These are phyloP conservation scores for Bradypodion pumilum DNA, from an alignment of 2,797 vertebrate genomes.

Conservation along the genomic window DNA sequence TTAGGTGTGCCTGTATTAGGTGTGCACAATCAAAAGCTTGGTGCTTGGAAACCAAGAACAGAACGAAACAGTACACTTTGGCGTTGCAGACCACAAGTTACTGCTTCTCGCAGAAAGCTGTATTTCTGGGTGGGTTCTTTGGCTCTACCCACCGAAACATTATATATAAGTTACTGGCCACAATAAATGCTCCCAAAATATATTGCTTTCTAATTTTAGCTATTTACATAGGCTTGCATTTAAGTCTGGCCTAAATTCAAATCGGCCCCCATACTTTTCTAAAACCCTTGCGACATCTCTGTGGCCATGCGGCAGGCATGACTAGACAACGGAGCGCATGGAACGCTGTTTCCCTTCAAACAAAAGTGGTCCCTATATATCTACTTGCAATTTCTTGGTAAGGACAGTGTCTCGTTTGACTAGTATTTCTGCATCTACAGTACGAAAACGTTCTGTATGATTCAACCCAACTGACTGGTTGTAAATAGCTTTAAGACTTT, in stretches of 20 bases:
- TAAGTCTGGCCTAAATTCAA: background rate
- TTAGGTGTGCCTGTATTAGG: too few species aligned
- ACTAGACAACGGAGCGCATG: too few species aligned
- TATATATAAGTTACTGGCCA: background rate
- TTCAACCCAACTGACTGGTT: too few species aligned
- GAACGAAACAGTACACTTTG: background rate
- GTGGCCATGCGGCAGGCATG: too few species aligned
- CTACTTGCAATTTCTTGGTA: too few species aligned
- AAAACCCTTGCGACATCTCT: background rate
- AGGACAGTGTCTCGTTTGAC: background rate
- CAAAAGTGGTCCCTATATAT: too few species aligned
- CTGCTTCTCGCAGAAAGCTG: background rate
- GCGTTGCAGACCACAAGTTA: background rate
- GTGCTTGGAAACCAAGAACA: background rate
- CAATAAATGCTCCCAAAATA: background rate
- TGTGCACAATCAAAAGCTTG: background rate
- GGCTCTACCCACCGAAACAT: too few species aligned
- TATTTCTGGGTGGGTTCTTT: background rate
- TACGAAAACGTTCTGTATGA: too few species aligned
- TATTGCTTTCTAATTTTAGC: background rate
- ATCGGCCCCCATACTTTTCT: too few species aligned
- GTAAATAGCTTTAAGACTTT: too few species aligned
- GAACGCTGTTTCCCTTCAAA: too few species aligned
- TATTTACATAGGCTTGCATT: background rate
- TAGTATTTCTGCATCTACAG: background rate